Conservation (phyloP, 37 sponge, comb jelly and placozoan genomes). For the Lycopodina hypogea region DNA sequence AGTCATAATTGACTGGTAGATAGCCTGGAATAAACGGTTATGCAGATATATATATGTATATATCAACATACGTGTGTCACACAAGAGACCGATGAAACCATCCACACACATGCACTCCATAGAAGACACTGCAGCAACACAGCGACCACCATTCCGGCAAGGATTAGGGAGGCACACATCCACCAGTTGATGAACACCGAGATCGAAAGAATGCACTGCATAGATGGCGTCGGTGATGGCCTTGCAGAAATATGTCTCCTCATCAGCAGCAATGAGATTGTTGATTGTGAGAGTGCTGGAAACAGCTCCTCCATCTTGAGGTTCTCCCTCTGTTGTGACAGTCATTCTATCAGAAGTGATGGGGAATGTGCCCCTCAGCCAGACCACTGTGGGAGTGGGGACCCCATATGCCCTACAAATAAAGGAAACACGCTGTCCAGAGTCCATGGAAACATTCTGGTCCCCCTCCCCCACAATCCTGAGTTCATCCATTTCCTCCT, state of each 20-base stretch:
- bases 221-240: conserved; percentile 4
- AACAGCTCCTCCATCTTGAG: background rate
- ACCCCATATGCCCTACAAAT: conserved; percentile 33
- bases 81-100: conserved; percentile 23
- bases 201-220: background rate
- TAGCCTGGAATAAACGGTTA: too few relatives aligned
- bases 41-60: too few relatives aligned
- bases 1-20: too few relatives aligned
- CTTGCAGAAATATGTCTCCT: conserved; percentile 19
- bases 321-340: too few relatives aligned
- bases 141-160: conserved; percentile 38
- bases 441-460: background rate
- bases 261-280: background rate
- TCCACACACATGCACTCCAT: conserved; percentile 14
- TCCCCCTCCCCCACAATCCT: background rate
- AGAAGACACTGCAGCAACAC: conserved; percentile 6
- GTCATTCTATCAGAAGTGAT: background rate
- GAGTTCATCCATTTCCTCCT: background rate
- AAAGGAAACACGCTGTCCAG: conserved; percentile 14
- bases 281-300: conserved; percentile 13
- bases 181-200: background rate
- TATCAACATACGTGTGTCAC: conserved; percentile 35
- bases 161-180: conserved; percentile 15
- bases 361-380: conserved; percentile 8
- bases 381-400: conserved; percentile 22